Percentiles rank a stretch among this genome's conserved stretches.
Evolutionary conservation across 2,113 vertebrate genomes (phyloP).

Genomic region (Octodon degus): DNA sequence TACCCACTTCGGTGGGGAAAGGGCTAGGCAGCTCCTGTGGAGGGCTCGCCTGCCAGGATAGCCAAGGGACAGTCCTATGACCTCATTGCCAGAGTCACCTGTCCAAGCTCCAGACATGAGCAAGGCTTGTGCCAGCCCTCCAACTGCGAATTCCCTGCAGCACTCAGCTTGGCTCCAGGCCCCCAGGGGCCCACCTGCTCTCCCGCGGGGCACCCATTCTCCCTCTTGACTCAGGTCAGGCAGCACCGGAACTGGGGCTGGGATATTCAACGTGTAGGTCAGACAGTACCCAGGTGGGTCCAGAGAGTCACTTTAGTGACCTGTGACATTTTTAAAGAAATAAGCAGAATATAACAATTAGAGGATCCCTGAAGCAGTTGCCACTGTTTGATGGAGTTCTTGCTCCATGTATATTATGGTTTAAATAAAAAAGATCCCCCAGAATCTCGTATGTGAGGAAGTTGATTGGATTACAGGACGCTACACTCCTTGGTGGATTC

Average conservation of each 20-base stretch:
- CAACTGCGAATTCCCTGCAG: background rate
- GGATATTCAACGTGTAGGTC: background rate
- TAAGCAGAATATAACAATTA: background rate
- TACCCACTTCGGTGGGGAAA: accelerated
- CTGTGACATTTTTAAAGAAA: background rate
- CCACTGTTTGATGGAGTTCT: background rate
- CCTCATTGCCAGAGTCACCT: background rate
- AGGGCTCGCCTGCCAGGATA: background rate
- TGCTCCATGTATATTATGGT: accelerated
- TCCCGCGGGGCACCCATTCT: accelerated
- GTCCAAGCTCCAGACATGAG: background rate
- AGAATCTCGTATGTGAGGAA: background rate
- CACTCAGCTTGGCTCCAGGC: no score
- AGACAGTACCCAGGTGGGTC: accelerated
- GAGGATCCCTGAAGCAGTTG: accelerated
- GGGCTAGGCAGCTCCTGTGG: accelerated
- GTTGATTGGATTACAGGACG: background rate
- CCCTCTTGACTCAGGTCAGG: accelerated
- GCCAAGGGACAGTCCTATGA: no score
- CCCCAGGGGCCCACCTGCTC: background rate
- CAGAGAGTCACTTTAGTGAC: background rate
- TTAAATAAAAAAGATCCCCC: background rate
- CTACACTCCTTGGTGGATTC: background rate
- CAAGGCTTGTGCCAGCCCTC: accelerated
- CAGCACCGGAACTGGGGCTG: accelerated